Evolutionary conservation across 2,797 vertebrate genomes (phyloP).

Genomic region (Astyanax mexicanus): DNA sequence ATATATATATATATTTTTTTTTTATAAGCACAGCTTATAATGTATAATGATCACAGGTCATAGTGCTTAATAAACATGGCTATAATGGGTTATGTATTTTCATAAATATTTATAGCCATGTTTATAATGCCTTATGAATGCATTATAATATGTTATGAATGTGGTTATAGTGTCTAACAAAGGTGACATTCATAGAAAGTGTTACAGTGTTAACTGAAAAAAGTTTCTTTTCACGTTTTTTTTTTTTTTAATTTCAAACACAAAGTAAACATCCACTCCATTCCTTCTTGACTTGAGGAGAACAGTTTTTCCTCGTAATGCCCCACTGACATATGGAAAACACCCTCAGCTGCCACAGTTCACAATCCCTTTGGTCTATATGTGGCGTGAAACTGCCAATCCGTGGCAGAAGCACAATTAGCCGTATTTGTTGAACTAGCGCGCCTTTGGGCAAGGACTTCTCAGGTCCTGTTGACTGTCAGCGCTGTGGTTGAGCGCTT

Average conservation of each 20-base stretch:
- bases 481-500: slow-evolving; percentile 71
- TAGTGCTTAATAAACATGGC: no score
- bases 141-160: no score
- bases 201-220: neutral
- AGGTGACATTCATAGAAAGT: no score
- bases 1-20: no score
- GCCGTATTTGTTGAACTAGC: slow-evolving; percentile 65
- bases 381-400: slow-evolving; percentile 57
- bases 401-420: slow-evolving; percentile 36
- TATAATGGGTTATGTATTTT: no score
- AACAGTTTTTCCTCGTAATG: neutral
- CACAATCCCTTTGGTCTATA: slow-evolving; percentile 52
- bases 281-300: neutral
- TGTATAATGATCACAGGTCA: no score
- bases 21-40: no score
- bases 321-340: neutral
- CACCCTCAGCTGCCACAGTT: neutral
- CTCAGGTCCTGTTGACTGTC: slow-evolving; percentile 73
- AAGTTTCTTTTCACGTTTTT: neutral
- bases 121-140: no score
- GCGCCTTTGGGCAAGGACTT: slow-evolving; percentile 65
- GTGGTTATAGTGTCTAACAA: no score
- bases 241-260: neutral
- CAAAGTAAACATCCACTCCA: neutral
- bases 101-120: no score